phyloP scores from a whole-genome alignment of 2,888 invertebrate species.

The Schrankia costaestrigalis region DNA sequence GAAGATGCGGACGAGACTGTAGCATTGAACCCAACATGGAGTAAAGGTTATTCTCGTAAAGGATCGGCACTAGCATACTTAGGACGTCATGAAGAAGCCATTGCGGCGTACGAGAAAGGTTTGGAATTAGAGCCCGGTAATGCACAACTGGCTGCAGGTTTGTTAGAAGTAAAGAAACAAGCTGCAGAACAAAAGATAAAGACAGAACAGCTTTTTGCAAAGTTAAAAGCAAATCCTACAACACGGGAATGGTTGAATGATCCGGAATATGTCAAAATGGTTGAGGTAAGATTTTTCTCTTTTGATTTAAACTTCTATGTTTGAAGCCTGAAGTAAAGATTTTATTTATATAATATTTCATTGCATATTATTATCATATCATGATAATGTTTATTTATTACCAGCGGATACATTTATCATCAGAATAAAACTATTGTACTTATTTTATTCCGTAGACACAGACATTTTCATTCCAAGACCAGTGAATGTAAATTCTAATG shows the following conservation, averaged over 20 bases:
- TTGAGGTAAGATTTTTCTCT: conserved; percentile 62
- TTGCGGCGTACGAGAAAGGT: conserved; percentile 86
- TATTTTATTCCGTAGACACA: too few relatives aligned
- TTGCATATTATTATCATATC: too few relatives aligned
- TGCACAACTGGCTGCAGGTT: conserved; percentile 83
- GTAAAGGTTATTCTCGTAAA: conserved; percentile 93
- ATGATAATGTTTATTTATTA: too few relatives aligned
- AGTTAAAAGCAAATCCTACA: conserved; percentile 84
- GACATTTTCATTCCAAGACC: too few relatives aligned
- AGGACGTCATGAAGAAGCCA: conserved; percentile 86
- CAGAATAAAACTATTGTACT: too few relatives aligned
- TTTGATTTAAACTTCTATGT: too few relatives aligned
- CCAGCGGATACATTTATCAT: too few relatives aligned
- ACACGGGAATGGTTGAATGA: conserved; percentile 87
- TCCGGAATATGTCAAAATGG: conserved; percentile 84
- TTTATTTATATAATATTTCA: too few relatives aligned
- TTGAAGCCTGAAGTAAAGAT: too few relatives aligned
- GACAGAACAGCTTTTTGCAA: conserved; percentile 70
- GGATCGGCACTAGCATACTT: conserved; percentile 92
- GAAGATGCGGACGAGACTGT: conserved; percentile 93
- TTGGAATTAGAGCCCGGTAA: conserved; percentile 87
- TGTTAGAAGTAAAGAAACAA: conserved; percentile 81
- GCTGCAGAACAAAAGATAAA: conserved; percentile 39
- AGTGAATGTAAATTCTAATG: too few relatives aligned
- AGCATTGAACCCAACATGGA: conserved; percentile 90